Conservation (phyloP, 2,888 invertebrate genomes). For the Aporophyla nigra region DNA sequence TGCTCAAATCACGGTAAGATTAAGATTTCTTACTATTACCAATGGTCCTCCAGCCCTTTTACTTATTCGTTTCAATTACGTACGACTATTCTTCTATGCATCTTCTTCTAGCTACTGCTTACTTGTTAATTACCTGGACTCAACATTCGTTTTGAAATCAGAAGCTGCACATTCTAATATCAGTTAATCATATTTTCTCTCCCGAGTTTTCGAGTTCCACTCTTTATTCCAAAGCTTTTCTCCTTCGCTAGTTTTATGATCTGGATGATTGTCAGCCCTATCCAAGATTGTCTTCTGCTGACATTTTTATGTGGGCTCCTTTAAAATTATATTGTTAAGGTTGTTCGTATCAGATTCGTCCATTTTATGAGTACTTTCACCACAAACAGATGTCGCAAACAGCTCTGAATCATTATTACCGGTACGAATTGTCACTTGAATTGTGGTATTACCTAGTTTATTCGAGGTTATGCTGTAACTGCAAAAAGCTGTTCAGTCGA, state of each 20-base stretch:
- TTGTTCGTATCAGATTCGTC: slow-evolving; percentile 47
- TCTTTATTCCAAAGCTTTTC: background rate
- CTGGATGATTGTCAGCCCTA: slow-evolving; percentile 11
- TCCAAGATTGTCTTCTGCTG: slow-evolving; percentile 20
- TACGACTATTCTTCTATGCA: background rate
- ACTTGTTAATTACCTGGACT: background rate
- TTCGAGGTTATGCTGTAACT: slow-evolving; percentile 22
- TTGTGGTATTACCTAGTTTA: slow-evolving; percentile 45
- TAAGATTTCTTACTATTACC: background rate
- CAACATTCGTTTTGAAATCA: background rate
- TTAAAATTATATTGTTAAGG: slow-evolving; percentile 40
- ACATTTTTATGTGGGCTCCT: slow-evolving; percentile 33
- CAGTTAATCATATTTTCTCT: background rate
- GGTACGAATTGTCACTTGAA: slow-evolving; percentile 47
- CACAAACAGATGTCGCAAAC: slow-evolving; percentile 48
- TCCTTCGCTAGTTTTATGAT: background rate
- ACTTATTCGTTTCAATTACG: background rate
- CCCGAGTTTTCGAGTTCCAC: background rate
- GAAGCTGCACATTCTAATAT: background rate
- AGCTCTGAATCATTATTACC: slow-evolving; percentile 57
- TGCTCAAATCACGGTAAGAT: background rate
- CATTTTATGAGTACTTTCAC: slow-evolving; percentile 61
- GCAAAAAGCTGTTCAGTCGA: slow-evolving; percentile 12
- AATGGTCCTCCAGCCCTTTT: background rate
- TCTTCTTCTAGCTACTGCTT: background rate